A percentile compares a stretch with the other conserved stretches of the same genome.
phyloP scores from a whole-genome alignment of 2,113 vertebrate genomes.

The Zapus hudsonius region DNA sequence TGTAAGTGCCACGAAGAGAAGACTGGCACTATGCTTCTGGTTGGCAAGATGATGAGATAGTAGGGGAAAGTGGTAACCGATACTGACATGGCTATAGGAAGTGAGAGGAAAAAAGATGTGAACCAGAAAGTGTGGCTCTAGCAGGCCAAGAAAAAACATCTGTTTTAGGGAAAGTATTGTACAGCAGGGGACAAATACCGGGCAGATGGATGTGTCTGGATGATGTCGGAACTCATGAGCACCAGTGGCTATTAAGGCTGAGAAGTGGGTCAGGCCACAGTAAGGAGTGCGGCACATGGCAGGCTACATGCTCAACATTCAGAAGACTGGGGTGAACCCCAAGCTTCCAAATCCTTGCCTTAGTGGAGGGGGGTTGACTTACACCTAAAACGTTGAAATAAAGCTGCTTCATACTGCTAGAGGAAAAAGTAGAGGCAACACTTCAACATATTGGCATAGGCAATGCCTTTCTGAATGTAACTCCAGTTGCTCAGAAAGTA shows the following conservation, averaged over 20 bases:
- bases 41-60: background rate
- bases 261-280: background rate
- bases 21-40: background rate
- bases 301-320: background rate
- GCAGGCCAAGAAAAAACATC: background rate
- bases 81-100: background rate
- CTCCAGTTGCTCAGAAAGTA: too few relatives aligned
- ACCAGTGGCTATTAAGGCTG: background rate
- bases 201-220: background rate
- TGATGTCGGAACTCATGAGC: background rate
- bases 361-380: background rate
- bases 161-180: background rate
- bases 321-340: background rate
- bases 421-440: too few relatives aligned
- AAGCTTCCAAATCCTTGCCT: background rate
- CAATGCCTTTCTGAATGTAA: too few relatives aligned
- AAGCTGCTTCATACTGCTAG: background rate
- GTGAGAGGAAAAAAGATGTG: background rate
- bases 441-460: too few relatives aligned
- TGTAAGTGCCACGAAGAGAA: background rate
- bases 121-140: conserved; percentile 1
- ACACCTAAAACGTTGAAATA: conserved; percentile 20
- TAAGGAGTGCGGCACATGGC: background rate
- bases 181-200: background rate
- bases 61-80: background rate